These are phyloP conservation scores for Drosophila anomelani DNA, from an alignment of 2,888 invertebrate genomes.

Conservation along the genomic window DNA sequence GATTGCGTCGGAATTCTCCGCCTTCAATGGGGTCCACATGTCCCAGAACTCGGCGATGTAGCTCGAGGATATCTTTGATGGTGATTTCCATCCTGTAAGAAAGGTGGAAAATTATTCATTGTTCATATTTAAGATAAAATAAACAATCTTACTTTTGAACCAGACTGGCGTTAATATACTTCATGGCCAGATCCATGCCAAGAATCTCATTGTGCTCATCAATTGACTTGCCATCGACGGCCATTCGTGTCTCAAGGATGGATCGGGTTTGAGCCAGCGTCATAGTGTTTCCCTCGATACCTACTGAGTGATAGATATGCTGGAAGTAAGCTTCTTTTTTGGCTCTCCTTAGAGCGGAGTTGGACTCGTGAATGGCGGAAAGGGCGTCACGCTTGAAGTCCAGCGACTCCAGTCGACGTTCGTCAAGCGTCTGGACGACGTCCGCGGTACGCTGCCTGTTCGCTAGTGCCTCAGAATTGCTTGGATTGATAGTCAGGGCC, in stretches of 20 bases:
- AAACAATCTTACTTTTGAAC: conserved; percentile 86
- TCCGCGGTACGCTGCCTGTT: conserved; percentile 94
- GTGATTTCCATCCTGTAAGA: conserved; percentile 89
- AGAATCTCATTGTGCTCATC: conserved; percentile 98
- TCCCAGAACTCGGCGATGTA: conserved; percentile 96
- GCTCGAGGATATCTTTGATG: conserved; percentile 94
- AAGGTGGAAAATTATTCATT: background rate
- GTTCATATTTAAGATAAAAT: background rate
- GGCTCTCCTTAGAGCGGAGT: conserved; percentile 92
- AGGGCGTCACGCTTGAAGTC: conserved; percentile 94
- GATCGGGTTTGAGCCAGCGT: conserved; percentile 95
- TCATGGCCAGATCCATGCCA: conserved; percentile 96
- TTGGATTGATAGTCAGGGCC: conserved; percentile 93
- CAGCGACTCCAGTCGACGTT: conserved; percentile 86
- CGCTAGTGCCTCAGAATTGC: conserved; percentile 91
- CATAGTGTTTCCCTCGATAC: conserved; percentile 99
- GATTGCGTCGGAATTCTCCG: conserved; percentile 94
- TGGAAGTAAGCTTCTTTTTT: conserved; percentile 98
- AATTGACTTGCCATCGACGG: conserved; percentile 95
- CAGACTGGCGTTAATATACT: conserved; percentile 94
- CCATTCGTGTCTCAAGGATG: conserved; percentile 95
- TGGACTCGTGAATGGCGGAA: conserved; percentile 91
- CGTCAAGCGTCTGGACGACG: conserved; percentile 95
- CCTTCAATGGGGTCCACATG: conserved; percentile 97
- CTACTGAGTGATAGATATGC: conserved; percentile 98